Percentiles rank a stretch among this genome's conserved stretches.
Evolutionary conservation across 2,797 vertebrate species (phyloP).

Genomic region (Peromyscus melanophrys): DNA sequence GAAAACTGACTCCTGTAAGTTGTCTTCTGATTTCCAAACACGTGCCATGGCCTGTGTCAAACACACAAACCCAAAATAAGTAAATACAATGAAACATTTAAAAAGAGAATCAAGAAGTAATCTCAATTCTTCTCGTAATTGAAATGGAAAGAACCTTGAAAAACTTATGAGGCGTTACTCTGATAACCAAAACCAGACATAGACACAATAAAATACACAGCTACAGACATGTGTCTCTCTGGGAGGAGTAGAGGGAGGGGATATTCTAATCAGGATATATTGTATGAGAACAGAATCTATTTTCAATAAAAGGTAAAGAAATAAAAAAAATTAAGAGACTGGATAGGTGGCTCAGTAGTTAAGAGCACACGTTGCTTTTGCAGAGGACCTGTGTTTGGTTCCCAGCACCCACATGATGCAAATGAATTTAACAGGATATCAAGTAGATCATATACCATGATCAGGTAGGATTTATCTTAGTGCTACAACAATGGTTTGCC

Average conservation of each 20-base stretch:
- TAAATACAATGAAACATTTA: background rate
- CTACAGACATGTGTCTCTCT: background rate
- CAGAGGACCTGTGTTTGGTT: background rate
- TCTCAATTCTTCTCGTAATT: background rate
- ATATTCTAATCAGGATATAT: background rate
- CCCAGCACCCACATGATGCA: background rate
- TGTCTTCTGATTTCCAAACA: background rate
- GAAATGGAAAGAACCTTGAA: background rate
- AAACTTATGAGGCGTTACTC: background rate
- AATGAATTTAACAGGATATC: background rate
- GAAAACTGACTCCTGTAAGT: background rate
- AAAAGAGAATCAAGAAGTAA: background rate
- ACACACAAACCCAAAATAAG: background rate
- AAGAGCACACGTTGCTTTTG: background rate
- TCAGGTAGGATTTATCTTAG: background rate
- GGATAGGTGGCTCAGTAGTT: background rate
- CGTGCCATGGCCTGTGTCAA: background rate
- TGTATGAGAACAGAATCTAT: background rate
- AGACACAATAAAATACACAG: background rate
- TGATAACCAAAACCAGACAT: background rate
- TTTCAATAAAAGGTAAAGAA: background rate
- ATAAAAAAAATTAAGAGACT: background rate
- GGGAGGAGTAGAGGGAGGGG: background rate
- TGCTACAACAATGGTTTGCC: background rate
- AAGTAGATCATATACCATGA: background rate